Base-by-base conservation (phyloP, 2,888 invertebrate genomes). In the Hecatera dysodea region DNA sequence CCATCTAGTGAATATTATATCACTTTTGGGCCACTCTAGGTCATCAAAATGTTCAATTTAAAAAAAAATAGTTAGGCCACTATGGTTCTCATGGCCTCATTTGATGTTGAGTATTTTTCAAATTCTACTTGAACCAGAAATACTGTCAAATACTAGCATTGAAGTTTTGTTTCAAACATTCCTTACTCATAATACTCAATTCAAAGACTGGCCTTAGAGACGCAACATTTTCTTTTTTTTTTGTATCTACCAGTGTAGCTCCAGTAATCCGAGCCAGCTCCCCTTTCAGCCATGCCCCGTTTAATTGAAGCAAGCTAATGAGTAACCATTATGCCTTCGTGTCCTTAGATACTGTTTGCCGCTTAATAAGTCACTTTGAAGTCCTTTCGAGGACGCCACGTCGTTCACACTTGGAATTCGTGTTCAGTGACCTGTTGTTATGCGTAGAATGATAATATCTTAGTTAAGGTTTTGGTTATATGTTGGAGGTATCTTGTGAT, bases 291-390 rank as follows among this genome's bases (percentile, higher is more conserved):
- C 65, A 71, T 71, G 78, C 22, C 78, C 75, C 76, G 83, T 87
- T 86, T 88, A 88, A 90, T 89, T 88, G 85, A 86, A 86, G 83
- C 76, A 69, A 83, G 83, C 79, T 90, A 88, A 90, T 89, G 87
- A 86, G 81, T 82, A 87, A 83, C 84, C 85, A 88, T 89, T 89
- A 87, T 86, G 83, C 79, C 66, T 73, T 82, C 72, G 52, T 77
- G 79, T 82, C 75, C 80, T 83, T 77, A 77, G 73, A 77, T 72
- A 73, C 72, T 81, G 65, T 86, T 87, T 80, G 79, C 76, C 71
- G 80, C 72, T 75, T 83, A 81, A 83, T 82, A 84, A 85, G 78
- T 81, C 81, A 76, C 89, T 89, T 88, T 88, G 88, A 88, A 86
- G 83, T 87, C 76, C 69, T 67, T 56, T 27, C 29, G 71, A 80